These are phyloP conservation scores for Macquaria australasica DNA, from an alignment of 2,113 vertebrate species.

Conservation along the genomic window DNA sequence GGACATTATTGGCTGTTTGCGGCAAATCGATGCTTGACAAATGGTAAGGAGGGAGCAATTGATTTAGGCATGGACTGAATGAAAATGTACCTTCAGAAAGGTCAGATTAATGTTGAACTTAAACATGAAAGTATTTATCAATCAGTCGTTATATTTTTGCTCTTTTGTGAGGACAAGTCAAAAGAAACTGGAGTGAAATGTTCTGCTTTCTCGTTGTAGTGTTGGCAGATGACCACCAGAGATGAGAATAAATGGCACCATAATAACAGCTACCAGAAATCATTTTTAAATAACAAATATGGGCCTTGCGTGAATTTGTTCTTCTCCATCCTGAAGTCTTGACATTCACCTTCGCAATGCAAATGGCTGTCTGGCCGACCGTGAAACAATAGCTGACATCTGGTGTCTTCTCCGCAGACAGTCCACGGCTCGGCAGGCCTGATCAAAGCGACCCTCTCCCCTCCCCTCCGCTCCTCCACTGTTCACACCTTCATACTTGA, in stretches of 20 bases:
- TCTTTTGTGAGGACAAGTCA: no score
- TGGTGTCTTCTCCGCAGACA: constrained; percentile 5
- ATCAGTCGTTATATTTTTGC: not conserved
- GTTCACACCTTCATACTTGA: constrained; percentile 60
- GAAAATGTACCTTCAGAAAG: no score
- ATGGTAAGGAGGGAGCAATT: not conserved
- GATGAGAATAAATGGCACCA: not conserved
- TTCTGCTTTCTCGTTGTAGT: no score
- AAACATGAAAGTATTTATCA: not conserved
- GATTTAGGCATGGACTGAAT: not conserved
- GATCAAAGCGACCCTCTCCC: constrained; percentile 70
- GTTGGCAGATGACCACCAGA: no score
- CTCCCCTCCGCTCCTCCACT: not conserved
- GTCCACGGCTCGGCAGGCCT: not conserved
- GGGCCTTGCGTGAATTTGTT: no score
- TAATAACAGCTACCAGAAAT: not conserved
- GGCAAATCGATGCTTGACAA: not conserved
- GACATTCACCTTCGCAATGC: constrained; percentile 43
- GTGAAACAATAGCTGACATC: constrained; percentile 3
- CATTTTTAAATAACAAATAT: not conserved
- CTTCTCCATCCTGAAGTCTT: not conserved
- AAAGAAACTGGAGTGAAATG: no score
- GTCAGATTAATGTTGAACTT: not conserved
- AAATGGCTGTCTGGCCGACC: constrained; percentile 27
- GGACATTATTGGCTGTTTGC: not conserved